A percentile compares a stretch with the other conserved stretches of the same genome.
These are phyloP conservation scores for Pseudobourletiella spinata DNA, from an alignment of 1,140 invertebrate species.

Conservation along the genomic window DNA sequence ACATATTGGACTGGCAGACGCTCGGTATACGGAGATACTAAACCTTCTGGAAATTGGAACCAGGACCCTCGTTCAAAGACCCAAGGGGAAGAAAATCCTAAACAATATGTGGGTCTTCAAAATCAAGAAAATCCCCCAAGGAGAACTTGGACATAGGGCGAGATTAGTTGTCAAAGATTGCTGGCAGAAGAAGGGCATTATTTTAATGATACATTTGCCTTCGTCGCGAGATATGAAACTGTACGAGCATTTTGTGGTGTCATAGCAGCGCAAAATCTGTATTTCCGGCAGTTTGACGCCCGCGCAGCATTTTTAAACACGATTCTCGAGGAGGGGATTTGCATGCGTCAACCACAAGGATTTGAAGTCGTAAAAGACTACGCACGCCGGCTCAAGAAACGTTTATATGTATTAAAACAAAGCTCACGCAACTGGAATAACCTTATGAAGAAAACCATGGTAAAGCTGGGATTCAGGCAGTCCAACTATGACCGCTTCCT, in stretches of 20 bases:
- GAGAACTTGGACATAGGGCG: slow-evolving; percentile 21
- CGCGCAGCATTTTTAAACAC: slow-evolving; percentile 42
- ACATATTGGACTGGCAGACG: slow-evolving; percentile 1
- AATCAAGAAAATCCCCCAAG: slow-evolving; percentile 1
- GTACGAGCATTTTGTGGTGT: slow-evolving; percentile 40
- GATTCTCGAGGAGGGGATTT: slow-evolving; percentile 41
- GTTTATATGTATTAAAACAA: slow-evolving; percentile 40
- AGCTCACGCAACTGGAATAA: slow-evolving; percentile 39
- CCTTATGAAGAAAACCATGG: slow-evolving; percentile 24
- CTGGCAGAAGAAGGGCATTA: slow-evolving; percentile 36
- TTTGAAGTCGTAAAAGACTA: slow-evolving; percentile 28
- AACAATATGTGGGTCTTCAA: slow-evolving; percentile 20
- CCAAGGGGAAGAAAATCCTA: slow-evolving; percentile 34
- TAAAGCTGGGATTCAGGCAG: slow-evolving; percentile 22
- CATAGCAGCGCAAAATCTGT: slow-evolving; percentile 37
- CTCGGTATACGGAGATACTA: neutral
- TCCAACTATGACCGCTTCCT: slow-evolving; percentile 36
- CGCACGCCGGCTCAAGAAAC: slow-evolving; percentile 32
- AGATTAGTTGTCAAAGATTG: slow-evolving; percentile 35
- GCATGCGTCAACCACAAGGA: slow-evolving; percentile 41
- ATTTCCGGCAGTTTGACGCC: slow-evolving; percentile 40
- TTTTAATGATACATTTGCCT: slow-evolving; percentile 39
- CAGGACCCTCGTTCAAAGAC: slow-evolving; percentile 35
- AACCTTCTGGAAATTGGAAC: neutral
- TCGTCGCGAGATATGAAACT: slow-evolving; percentile 38